Evolutionary conservation across 92 coral and sea anemone genomes (phyloP), one percentile per base, ranked within the genome.

Genomic region (Palythoa heliodiscus): DNA sequence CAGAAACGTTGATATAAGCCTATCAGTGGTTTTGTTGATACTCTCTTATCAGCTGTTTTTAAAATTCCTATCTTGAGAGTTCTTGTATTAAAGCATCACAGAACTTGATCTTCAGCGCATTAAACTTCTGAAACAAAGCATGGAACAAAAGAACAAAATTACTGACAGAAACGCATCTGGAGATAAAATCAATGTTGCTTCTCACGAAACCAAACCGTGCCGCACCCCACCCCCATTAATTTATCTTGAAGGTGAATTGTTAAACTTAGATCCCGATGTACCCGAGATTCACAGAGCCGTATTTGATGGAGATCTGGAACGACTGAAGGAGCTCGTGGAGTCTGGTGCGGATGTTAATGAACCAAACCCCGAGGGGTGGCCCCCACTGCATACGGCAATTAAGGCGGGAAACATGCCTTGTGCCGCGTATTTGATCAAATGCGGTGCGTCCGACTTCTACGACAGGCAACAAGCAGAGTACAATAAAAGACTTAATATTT

Each of bases 211-310:
- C 72, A 80, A 66, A 50, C 58, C 73, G 16, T 9, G 73, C 73
- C 24, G 38, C 40, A 24, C 73, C 61, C 73, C 84, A 38, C 84
- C 60, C 72, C 84, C 84, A 47, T 63, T 80, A 74, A 80, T 80
- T 9, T 80, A 80, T 9, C 66, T 80, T 7, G 84, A 80, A 48
- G 84, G 84, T 9, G 84, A 80, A 22, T 29, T 80, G 8, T 80
- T 80, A n/a, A 70, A 80, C 47, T 68, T 80, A 23, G 84, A 80
- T 70, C 84, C 73, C 14, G 84, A 80, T 35, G 19, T 66, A 10
- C 73, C 84, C 38, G 84, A 80, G 70, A 80, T 80, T 64, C 84
- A 80, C 73, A 80, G 47, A 70, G 84, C 84, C 38, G 84, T 80
- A 58, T 80, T 80, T 80, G 74, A 80, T 0, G 84, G 84, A 20